Percentiles rank a stretch among this genome's conserved stretches.
Evolutionary conservation across 2,888 invertebrate species (phyloP).

Genomic region (Metalampra italica): DNA sequence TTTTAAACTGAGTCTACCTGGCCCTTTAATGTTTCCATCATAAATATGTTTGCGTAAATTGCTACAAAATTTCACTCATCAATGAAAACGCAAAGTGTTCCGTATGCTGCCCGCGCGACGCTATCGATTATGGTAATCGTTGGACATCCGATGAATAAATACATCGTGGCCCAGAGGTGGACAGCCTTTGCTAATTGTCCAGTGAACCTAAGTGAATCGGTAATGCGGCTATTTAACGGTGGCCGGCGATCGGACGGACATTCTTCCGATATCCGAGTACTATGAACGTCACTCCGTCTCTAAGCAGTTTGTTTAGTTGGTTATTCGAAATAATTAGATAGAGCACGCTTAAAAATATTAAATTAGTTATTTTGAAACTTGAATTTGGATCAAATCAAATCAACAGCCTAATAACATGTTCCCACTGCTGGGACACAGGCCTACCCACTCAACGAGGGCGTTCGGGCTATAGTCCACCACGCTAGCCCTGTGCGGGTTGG

Average conservation of each 20-base stretch:
- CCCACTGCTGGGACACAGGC: too few species aligned
- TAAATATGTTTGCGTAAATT: slow-evolving; percentile 15
- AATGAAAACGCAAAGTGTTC: slow-evolving; percentile 53
- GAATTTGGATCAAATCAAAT: too few species aligned
- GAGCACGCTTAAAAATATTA: too few species aligned
- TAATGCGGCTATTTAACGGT: slow-evolving; percentile 63
- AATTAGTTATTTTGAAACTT: too few species aligned
- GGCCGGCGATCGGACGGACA: slow-evolving; percentile 34
- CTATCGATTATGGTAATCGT: slow-evolving; percentile 76
- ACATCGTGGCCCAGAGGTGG: slow-evolving; percentile 70
- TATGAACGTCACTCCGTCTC: too few species aligned
- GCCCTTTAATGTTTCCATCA: neutral
- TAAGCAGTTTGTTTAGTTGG: too few species aligned
- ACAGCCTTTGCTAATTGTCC: slow-evolving; percentile 78
- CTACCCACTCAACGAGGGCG: too few species aligned
- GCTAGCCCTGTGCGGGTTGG: too few species aligned
- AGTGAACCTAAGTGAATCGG: slow-evolving; percentile 71
- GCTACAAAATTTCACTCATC: slow-evolving; percentile 30
- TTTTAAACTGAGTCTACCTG: too few species aligned
- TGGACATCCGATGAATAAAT: slow-evolving; percentile 77
- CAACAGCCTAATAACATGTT: too few species aligned
- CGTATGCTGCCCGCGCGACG: slow-evolving; percentile 71
- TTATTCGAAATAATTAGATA: too few species aligned
- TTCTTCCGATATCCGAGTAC: slow-evolving; percentile 33
- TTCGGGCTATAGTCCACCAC: too few species aligned